A percentile compares a stretch with the other conserved stretches of the same genome.
phyloP scores from a whole-genome alignment of 2,888 invertebrate species.

The Salpingus planirostris region DNA sequence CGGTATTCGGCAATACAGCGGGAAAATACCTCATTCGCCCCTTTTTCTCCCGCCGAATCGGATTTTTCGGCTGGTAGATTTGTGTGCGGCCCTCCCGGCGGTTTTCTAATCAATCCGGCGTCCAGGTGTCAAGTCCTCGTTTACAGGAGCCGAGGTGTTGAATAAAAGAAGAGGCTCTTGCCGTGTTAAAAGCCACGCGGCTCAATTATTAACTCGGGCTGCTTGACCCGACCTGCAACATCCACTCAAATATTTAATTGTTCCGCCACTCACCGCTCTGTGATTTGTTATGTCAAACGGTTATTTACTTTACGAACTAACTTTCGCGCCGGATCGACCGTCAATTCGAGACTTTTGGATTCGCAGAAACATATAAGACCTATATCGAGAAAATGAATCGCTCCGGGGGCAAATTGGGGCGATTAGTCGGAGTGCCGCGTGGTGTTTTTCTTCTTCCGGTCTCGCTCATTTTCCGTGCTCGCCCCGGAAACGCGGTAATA shows the following conservation, averaged over 20 bases:
- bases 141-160: constrained; percentile 41
- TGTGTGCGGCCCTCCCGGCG: constrained; percentile 32
- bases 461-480: constrained; percentile 4
- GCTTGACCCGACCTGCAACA: constrained; percentile 40
- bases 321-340: constrained; percentile 15
- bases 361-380: too few relatives aligned
- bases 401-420: too few relatives aligned
- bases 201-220: constrained; percentile 43
- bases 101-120: constrained; percentile 40
- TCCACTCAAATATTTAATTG: constrained; percentile 44
- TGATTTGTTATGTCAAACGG: constrained; percentile 38
- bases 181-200: constrained; percentile 44
- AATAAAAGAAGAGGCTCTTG: constrained; percentile 43
- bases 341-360: constrained; percentile 8
- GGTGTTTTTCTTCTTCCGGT: too few relatives aligned
- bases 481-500: constrained; percentile 23
- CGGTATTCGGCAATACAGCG: too few relatives aligned
- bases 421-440: too few relatives aligned
- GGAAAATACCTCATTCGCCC: too few relatives aligned
- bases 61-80: too few relatives aligned
- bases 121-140: constrained; percentile 43
- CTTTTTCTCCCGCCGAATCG: too few relatives aligned
- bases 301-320: constrained; percentile 31
- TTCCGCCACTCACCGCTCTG: constrained; percentile 37
- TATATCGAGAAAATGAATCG: too few relatives aligned